Conservation (phyloP, 1,140 invertebrate species). For the Drosophila kurseongensis region DNA sequence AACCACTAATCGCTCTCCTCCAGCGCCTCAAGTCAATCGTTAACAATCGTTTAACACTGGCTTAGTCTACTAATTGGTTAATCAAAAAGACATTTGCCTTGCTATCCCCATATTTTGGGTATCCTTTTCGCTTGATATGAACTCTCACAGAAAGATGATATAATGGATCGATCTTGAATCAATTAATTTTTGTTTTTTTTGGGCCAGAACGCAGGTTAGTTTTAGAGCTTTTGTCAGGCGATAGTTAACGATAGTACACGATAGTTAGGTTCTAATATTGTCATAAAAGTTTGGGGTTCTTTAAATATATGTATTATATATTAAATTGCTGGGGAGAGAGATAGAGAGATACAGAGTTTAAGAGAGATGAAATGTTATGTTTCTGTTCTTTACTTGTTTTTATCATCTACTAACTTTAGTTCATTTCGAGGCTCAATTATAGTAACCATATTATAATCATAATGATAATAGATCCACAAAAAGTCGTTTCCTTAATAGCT, state of each 20-base stretch:
- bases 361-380: slow-evolving; percentile 36
- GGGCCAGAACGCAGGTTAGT: slow-evolving; percentile 42
- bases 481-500: slow-evolving; percentile 49
- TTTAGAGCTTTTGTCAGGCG: slow-evolving; percentile 42
- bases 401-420: slow-evolving; percentile 41
- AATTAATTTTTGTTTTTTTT: slow-evolving; percentile 20
- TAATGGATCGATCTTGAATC: slow-evolving; percentile 30
- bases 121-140: slow-evolving; percentile 68
- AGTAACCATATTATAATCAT: slow-evolving; percentile 36
- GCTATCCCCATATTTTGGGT: slow-evolving; percentile 16
- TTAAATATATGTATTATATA: slow-evolving; percentile 13
- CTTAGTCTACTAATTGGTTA: slow-evolving; percentile 70
- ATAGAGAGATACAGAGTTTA: slow-evolving; percentile 6
- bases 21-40: slow-evolving; percentile 21
- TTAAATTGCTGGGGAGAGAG: slow-evolving; percentile 16
- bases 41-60: slow-evolving; percentile 49
- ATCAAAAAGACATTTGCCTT: slow-evolving; percentile 54
- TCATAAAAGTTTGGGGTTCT: slow-evolving; percentile 64
- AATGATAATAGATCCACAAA: slow-evolving; percentile 48
- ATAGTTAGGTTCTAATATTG: slow-evolving; percentile 79
- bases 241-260: slow-evolving; percentile 52
- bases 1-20: slow-evolving; percentile 6
- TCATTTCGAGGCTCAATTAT: slow-evolving; percentile 41
- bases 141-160: slow-evolving; percentile 71
- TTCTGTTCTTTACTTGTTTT: slow-evolving; percentile 16